Evolutionary conservation across 2,113 vertebrate genomes (phyloP).

Genomic region (Meleagris gallopavo): DNA sequence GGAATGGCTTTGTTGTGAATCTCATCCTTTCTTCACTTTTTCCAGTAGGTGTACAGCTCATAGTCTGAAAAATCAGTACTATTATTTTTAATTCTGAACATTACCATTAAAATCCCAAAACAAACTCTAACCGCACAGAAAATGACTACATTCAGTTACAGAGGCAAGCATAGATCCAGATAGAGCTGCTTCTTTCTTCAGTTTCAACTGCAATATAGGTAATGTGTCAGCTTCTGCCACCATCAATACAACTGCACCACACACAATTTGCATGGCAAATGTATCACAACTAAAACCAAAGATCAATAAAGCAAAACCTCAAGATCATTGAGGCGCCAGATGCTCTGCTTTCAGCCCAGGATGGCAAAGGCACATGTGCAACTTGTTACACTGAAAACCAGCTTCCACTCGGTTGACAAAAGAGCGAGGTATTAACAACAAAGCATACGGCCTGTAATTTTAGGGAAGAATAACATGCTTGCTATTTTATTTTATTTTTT

Average conservation of each 20-base stretch:
- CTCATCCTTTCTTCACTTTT: background rate
- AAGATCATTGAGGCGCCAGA: background rate
- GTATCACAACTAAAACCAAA: background rate
- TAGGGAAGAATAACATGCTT: background rate
- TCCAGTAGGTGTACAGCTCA: background rate
- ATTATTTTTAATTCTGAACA: background rate
- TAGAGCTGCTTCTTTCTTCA: background rate
- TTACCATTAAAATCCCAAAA: background rate
- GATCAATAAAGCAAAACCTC: background rate
- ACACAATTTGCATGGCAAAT: background rate
- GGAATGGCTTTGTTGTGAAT: background rate
- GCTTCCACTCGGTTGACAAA: fast-evolving
- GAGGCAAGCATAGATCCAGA: background rate
- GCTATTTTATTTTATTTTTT: background rate
- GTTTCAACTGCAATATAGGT: background rate
- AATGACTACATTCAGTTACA: background rate
- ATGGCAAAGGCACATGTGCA: fast-evolving
- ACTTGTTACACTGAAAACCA: background rate
- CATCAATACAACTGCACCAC: background rate
- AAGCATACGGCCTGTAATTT: background rate
- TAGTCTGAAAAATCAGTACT: background rate
- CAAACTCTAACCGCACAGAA: background rate
- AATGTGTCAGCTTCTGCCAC: background rate
- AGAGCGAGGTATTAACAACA: background rate
- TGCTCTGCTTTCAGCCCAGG: background rate